Evolutionary conservation across 2,888 invertebrate species (phyloP).

Genomic region (Pyrgus malvae): DNA sequence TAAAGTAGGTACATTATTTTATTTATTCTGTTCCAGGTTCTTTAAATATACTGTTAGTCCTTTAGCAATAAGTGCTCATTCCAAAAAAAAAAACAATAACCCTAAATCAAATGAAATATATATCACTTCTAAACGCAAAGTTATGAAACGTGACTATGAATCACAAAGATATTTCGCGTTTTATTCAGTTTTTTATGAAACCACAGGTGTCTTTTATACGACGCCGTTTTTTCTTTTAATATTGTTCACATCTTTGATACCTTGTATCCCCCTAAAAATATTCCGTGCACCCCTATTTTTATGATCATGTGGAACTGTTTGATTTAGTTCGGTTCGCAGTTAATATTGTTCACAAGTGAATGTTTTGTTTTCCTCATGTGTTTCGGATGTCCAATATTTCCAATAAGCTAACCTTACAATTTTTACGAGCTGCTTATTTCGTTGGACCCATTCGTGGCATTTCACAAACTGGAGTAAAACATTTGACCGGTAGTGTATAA

Average conservation of each 20-base stretch:
- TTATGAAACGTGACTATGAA: conserved; percentile 22
- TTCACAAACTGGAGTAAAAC: conserved; percentile 75
- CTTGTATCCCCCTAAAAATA: conserved; percentile 35
- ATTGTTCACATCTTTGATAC: conserved; percentile 51
- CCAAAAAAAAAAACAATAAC: conserved; percentile 11
- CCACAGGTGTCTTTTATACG: conserved; percentile 70
- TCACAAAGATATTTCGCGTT: conserved; percentile 17
- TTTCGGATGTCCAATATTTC: conserved; percentile 60
- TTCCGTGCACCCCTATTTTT: conserved; percentile 20
- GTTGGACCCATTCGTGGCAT: conserved; percentile 65
- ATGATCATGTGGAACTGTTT: conserved; percentile 7
- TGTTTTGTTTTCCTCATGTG: conserved; percentile 33
- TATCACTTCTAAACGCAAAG: conserved; percentile 22
- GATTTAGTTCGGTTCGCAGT: conserved; percentile 15
- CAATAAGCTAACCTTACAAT: conserved; percentile 59
- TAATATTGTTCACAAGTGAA: conserved; percentile 22
- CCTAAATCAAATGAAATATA: conserved; percentile 24
- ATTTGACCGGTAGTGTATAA: conserved; percentile 45
- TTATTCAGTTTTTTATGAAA: conserved; percentile 52
- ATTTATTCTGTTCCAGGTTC: too few species aligned
- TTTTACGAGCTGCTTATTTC: conserved; percentile 69
- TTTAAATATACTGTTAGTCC: too few species aligned
- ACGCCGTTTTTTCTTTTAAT: conserved; percentile 54
- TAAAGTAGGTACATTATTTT: too few species aligned
- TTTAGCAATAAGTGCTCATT: too few species aligned